Base-by-base conservation (phyloP, 2,113 vertebrate species). In the Bubo scandiacus region DNA sequence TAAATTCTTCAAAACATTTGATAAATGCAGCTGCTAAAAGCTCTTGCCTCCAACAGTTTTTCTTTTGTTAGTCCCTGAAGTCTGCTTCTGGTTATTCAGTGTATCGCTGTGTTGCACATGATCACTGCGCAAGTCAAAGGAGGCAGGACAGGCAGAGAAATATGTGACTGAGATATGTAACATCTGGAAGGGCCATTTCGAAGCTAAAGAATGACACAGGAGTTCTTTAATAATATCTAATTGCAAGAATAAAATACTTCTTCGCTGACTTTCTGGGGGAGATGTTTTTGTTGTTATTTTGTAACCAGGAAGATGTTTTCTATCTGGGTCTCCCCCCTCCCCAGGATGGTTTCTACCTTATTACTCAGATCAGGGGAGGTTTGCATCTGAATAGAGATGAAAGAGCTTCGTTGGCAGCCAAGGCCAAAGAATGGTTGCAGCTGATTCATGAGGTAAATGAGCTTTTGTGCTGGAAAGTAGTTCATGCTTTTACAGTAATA, bases 391-490 rank as follows among this genome's bases (percentile, higher is more conserved):
- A 55, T 3, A 38, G 72, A 84, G 67, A 71, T 91, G 74, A 86
- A 94, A 87, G 72, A 78, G 73, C 43, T 79, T 91, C 59, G 16
- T 29, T 89, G 88, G 86, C 88, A 97, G 86, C 88, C 58, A 7
- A 80, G 62, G 68, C 86, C 78, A 49, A 45, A 79, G 73, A 93
- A 78, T 55, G 40, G 66, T 72, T 92, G 74, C 63, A 77, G 88
- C 84, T 92, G 96, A 88, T 93, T 51, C 67, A 5, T 4, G 65
- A 96, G 65, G 73, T 70, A 88, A 85, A 94, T 15, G 81, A 91
- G 71, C 79, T 95, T 96, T 86, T 95, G 95, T 87, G 43, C 77
- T 40, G 73, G 81, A 36, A 89, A 93, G 49, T 36, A 55, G 22
- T 47, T 74, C 49, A 36, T 92, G 67, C 65, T 90, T 94, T 85